Conservation (phyloP, 2,888 invertebrate genomes). For the Aquatica leii region DNA sequence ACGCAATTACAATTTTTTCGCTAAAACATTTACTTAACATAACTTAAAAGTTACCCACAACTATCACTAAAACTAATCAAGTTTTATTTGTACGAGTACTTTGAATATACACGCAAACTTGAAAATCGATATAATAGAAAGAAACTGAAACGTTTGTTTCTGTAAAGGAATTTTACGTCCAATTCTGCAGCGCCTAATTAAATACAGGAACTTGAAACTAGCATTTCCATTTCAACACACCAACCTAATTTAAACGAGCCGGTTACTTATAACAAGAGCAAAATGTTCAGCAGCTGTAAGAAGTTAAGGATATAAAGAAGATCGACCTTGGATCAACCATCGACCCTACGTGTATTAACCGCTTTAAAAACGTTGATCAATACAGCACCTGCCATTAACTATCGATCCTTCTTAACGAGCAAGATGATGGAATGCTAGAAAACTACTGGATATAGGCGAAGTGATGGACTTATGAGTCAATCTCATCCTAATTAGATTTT, state of each 20-base stretch:
- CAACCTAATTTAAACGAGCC: slow-evolving; percentile 31
- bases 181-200: slow-evolving; percentile 13
- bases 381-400: slow-evolving; percentile 42
- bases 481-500: not conserved
- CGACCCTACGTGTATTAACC: slow-evolving; percentile 43
- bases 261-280: slow-evolving; percentile 23
- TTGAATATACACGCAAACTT: too few relatives aligned
- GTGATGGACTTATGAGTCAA: slow-evolving; percentile 8
- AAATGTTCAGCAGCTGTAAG: slow-evolving; percentile 29
- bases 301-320: slow-evolving; percentile 32
- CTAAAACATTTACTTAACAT: too few relatives aligned
- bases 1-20: not conserved
- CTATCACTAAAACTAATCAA: too few relatives aligned
- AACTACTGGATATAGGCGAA: not conserved
- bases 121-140: not conserved
- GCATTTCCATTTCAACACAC: slow-evolving; percentile 13
- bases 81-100: too few relatives aligned
- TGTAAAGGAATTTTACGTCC: not conserved
- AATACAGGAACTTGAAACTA: slow-evolving; percentile 6
- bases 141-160: too few relatives aligned
- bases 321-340: slow-evolving; percentile 43
- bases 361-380: slow-evolving; percentile 39
- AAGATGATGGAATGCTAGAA: slow-evolving; percentile 33
- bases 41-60: too few relatives aligned
- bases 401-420: slow-evolving; percentile 40